Conservation (phyloP, 1,140 invertebrate genomes). For the Lucilia cuprina region DNA sequence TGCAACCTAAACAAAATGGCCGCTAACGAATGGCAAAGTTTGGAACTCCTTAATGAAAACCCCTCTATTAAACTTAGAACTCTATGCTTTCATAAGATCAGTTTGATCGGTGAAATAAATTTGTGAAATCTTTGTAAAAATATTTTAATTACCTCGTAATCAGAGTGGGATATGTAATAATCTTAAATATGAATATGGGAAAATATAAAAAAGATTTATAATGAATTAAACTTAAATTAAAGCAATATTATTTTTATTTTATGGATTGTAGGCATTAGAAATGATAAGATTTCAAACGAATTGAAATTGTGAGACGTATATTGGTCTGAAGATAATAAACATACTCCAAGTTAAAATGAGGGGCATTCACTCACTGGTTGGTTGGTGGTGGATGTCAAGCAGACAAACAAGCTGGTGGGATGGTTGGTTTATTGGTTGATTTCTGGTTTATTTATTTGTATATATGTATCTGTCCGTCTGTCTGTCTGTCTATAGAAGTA, state of each 20-base stretch:
- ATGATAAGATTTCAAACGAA: constrained; percentile 23
- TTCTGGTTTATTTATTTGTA: background rate
- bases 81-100: too few relatives aligned
- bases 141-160: background rate
- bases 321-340: background rate
- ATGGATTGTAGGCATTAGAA: constrained; percentile 14
- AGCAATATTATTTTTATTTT: constrained; percentile 17
- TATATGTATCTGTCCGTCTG: background rate
- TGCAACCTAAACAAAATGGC: too few relatives aligned
- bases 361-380: background rate
- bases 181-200: background rate
- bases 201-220: background rate
- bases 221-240: background rate
- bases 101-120: too few relatives aligned
- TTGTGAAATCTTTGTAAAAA: too few relatives aligned
- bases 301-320: background rate
- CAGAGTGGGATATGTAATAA: background rate
- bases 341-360: background rate
- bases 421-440: background rate
- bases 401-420: background rate
- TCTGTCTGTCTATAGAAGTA: too few relatives aligned
- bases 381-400: background rate
- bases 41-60: too few relatives aligned
- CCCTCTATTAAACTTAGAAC: too few relatives aligned
- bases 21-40: too few relatives aligned